These are phyloP conservation scores for Agrilus planipennis DNA, from an alignment of 1,140 invertebrate genomes.

Conservation along the genomic window DNA sequence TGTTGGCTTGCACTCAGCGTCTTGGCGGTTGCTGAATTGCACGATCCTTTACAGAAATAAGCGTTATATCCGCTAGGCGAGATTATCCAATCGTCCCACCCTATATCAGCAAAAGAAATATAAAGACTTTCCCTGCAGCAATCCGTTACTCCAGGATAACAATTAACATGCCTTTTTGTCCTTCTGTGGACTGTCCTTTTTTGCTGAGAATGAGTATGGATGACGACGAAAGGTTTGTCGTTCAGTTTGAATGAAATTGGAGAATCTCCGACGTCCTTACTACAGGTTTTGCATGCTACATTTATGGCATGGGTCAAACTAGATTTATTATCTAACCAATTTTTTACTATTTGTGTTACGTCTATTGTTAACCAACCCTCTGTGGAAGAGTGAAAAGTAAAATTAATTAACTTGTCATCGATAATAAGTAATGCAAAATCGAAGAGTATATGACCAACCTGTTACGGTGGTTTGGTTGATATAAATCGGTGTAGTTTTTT, in stretches of 20 bases:
- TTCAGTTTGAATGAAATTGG: slow-evolving; percentile 51
- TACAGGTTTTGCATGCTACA: slow-evolving; percentile 64
- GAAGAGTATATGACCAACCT: slow-evolving; percentile 33
- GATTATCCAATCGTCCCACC: slow-evolving; percentile 81
- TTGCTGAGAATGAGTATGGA: slow-evolving; percentile 50
- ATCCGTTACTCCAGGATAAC: slow-evolving; percentile 52
- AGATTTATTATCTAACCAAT: slow-evolving; percentile 56
- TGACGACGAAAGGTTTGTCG: slow-evolving; percentile 58
- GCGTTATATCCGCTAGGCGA: slow-evolving; percentile 68
- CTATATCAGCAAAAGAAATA: slow-evolving; percentile 71
- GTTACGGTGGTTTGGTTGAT: slow-evolving; percentile 56
- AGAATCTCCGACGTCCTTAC: slow-evolving; percentile 44
- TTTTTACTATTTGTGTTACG: slow-evolving; percentile 54
- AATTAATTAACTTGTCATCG: not conserved
- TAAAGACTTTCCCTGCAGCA: slow-evolving; percentile 74
- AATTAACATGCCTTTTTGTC: slow-evolving; percentile 54
- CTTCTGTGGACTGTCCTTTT: slow-evolving; percentile 38
- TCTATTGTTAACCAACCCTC: slow-evolving; percentile 73
- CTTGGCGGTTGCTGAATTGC: slow-evolving; percentile 53
- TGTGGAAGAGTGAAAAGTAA: slow-evolving; percentile 28
- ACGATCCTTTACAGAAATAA: slow-evolving; percentile 73
- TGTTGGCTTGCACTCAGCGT: slow-evolving; percentile 52
- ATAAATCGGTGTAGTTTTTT: slow-evolving; percentile 59
- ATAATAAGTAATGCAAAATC: slow-evolving; percentile 1
- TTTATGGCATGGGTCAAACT: slow-evolving; percentile 52